These are phyloP conservation scores for Muraenolepis orangiensis DNA, from an alignment of 2,797 vertebrate species.

Conservation along the genomic window DNA sequence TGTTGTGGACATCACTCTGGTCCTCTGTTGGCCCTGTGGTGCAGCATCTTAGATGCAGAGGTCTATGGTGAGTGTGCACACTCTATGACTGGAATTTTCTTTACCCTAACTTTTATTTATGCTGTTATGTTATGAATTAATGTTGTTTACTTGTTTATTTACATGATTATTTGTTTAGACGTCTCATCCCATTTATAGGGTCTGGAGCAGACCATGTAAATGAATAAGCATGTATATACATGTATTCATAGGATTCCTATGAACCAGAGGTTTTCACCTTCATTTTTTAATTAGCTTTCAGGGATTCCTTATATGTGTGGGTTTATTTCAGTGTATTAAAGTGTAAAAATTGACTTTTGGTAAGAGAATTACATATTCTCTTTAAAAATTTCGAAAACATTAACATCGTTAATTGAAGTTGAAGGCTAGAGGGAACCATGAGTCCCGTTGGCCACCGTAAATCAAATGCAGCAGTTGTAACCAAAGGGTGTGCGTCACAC, in stretches of 20 bases:
- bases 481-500: not conserved
- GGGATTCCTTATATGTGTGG: too few species aligned
- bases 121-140: too few species aligned
- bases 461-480: conserved; percentile 8
- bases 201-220: too few species aligned
- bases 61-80: not conserved
- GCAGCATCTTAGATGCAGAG: not conserved
- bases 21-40: not conserved
- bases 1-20: not conserved
- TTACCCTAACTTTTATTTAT: not conserved
- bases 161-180: too few species aligned
- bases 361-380: too few species aligned
- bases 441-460: not conserved
- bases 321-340: not conserved
- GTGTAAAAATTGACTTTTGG: too few species aligned
- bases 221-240: too few species aligned
- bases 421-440: conserved; percentile 6
- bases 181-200: too few species aligned
- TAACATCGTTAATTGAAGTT: not conserved
- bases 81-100: not conserved
- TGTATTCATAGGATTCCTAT: too few species aligned
- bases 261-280: too few species aligned
- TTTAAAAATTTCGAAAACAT: not conserved
- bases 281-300: not conserved
- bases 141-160: too few species aligned